Conservation (phyloP, 2,113 vertebrate genomes). For the Brienomyrus brachyistius region DNA sequence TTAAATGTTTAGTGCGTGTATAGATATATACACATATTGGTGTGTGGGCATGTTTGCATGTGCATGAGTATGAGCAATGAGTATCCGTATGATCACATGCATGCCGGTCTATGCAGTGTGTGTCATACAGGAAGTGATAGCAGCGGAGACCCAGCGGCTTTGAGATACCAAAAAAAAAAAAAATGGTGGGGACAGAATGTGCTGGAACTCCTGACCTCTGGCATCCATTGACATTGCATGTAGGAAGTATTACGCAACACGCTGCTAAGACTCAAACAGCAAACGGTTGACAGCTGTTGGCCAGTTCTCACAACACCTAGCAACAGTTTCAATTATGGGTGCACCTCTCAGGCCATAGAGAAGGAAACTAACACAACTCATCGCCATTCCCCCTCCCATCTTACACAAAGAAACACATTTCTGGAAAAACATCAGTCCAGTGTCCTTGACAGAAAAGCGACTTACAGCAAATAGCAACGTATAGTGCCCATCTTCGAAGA, state of each 20-base stretch:
- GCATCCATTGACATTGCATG: constrained; percentile 22
- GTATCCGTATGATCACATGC: neutral
- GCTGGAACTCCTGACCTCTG: constrained; percentile 31
- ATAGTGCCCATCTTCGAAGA: neutral
- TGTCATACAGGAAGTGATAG: neutral
- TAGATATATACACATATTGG: neutral
- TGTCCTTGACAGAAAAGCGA: neutral
- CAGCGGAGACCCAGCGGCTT: constrained; percentile 30
- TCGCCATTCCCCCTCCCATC: no score
- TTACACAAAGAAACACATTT: neutral
- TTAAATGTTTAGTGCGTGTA: neutral
- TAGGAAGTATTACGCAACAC: constrained; percentile 22
- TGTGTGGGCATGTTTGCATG: neutral
- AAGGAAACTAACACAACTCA: neutral
- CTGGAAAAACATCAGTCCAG: neutral
- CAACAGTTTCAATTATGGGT: constrained; percentile 32
- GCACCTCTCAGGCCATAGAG: neutral
- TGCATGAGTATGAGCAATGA: neutral
- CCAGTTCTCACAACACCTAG: constrained; percentile 39
- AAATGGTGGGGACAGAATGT: constrained; percentile 20
- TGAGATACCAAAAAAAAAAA: constrained; percentile 20
- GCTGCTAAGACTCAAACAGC: neutral
- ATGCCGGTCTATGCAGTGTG: constrained; percentile 6
- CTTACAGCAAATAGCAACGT: neutral
- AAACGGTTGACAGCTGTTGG: neutral